These are phyloP conservation scores for Paedocypris micromegethes DNA, from an alignment of 2,797 vertebrate genomes.

Conservation along the genomic window DNA sequence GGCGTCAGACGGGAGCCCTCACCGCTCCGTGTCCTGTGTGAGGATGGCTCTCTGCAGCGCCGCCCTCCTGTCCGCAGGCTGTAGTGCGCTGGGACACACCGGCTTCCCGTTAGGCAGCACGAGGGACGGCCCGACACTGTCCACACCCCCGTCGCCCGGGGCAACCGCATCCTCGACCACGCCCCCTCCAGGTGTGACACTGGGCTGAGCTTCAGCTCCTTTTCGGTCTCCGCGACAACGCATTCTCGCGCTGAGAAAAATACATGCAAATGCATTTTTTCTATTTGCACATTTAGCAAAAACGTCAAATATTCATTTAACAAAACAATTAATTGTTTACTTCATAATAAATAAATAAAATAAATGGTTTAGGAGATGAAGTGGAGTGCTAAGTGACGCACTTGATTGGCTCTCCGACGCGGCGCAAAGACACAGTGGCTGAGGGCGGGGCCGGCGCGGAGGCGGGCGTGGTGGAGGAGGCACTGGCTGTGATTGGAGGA, in stretches of 20 bases:
- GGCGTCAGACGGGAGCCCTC: not conserved
- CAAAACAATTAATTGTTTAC: too few relatives aligned
- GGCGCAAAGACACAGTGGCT: conserved; percentile 51
- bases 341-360: too few relatives aligned
- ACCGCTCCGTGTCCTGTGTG: conserved; percentile 85
- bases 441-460: conserved; percentile 57
- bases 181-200: conserved; percentile 52
- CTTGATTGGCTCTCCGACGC: conserved; percentile 67
- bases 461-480: conserved; percentile 69
- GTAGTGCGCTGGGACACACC: conserved; percentile 78
- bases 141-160: conserved; percentile 73
- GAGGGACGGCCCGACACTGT: conserved; percentile 81
- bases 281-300: too few relatives aligned
- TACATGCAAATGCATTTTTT: too few relatives aligned
- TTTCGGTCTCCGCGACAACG: conserved; percentile 74
- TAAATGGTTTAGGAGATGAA: too few relatives aligned
- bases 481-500: conserved; percentile 68
- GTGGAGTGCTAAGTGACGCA: conserved; percentile 16
- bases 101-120: conserved; percentile 79
- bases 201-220: conserved; percentile 59
- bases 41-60: conserved; percentile 84
- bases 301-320: too few relatives aligned
- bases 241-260: conserved; percentile 75
- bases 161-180: conserved; percentile 49
- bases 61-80: conserved; percentile 75